Evolutionary conservation across 2,113 vertebrate species (phyloP).

Genomic region (Callithrix jacchus): DNA sequence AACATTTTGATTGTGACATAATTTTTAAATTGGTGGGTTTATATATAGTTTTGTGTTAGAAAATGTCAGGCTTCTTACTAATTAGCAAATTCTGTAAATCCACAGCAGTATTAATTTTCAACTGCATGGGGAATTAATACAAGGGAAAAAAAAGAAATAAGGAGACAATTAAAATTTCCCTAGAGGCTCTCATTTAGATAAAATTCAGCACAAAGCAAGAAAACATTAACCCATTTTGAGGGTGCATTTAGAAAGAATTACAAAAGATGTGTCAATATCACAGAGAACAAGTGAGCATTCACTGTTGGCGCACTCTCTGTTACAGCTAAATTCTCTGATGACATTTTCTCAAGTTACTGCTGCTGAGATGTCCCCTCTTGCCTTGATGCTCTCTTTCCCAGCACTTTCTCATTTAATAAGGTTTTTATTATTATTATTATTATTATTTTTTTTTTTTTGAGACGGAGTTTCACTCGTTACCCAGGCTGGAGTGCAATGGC

Average conservation of each 20-base stretch:
- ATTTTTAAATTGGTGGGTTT: conserved; percentile 74
- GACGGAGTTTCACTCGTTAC: too few species aligned
- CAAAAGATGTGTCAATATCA: background rate
- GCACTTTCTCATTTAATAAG: conserved; percentile 30
- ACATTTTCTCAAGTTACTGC: conserved; percentile 50
- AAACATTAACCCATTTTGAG: conserved; percentile 13
- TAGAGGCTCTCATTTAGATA: conserved; percentile 23
- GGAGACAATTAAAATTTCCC: conserved; percentile 57
- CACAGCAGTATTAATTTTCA: conserved; percentile 61
- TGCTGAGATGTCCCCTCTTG: background rate
- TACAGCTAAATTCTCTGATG: background rate
- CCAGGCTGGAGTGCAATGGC: too few species aligned
- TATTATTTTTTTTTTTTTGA: too few species aligned
- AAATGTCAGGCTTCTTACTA: conserved; percentile 70
- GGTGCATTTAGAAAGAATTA: conserved; percentile 4
- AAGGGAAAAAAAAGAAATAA: conserved; percentile 13
- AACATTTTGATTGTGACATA: conserved; percentile 60
- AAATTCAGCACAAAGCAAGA: conserved; percentile 38
- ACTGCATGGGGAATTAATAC: conserved; percentile 58
- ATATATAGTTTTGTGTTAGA: conserved; percentile 74
- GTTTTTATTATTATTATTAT: background rate
- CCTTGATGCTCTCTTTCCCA: conserved; percentile 17
- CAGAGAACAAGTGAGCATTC: background rate
- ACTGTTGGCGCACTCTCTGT: background rate
- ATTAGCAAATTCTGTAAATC: conserved; percentile 69